Base-by-base conservation (phyloP, 2,113 vertebrate species). In the Otocyon megalotis region DNA sequence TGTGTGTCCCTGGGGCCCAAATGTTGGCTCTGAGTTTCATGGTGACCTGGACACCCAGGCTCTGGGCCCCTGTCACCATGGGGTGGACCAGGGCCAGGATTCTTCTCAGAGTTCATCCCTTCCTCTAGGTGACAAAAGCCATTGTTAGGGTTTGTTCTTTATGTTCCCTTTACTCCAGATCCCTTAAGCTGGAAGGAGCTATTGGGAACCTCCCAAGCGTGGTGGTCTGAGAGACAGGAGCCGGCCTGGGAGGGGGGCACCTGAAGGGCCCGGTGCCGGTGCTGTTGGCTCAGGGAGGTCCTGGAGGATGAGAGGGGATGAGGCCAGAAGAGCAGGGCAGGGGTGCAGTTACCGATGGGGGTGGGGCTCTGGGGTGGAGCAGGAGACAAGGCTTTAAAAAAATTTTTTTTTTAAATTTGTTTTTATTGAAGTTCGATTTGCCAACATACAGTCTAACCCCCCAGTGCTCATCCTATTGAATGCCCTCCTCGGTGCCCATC, bases 271-370 rank as follows among this genome's bases (percentile, higher is more conserved):
- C 15, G 19, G 14, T 48, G 16, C 74, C 19, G 4, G 63, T 28
- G 32, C 24, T 8, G 14, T 1, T 48, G 62, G 65, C 5, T 26
- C 20, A 2, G 12, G 48, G 28, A 50, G 24, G 65, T 77, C 37
- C 58, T 0, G 0, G 56, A 56, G 43, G 69, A 26, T 0, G 2
- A 11, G 28, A 11, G 10, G 67, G 60, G 24, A 26, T 3, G 5
- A 62, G 43, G 24, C 0, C 1, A 62, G 83, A 9, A 12, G 22
- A 30, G 53, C 53, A 26, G 65, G 28, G 4, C 10, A 5, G 26
- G 43, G n/a, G 30, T 20, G 37, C 2, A 0, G 0, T 12, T 7
- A 10, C 30, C 8, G 0, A 0, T 4, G 62, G 60, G 11, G 0
- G 0, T 4, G 62, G 60, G 8, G 7, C n/a, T 43, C 74, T 50